Base-by-base conservation (phyloP, 2,113 vertebrate species). In the Lepisosteus oculatus region DNA sequence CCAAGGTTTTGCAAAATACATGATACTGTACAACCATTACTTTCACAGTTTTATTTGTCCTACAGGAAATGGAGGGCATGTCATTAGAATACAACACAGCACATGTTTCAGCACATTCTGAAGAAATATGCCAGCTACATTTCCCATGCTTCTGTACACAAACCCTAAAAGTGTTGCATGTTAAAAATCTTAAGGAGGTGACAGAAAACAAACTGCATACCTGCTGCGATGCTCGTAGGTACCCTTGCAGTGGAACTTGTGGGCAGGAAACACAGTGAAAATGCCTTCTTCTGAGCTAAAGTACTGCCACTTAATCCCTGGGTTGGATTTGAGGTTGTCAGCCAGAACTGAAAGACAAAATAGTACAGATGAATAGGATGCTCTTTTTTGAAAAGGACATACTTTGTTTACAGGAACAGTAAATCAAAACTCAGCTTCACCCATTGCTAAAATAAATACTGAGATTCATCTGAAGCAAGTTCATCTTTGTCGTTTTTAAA, bases 271-370 rank as follows among this genome's bases (percentile, higher is more conserved):
- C 64, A 99, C 94, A 0, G 97, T 99, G 83, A 99, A 99, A 84
- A 99, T 98, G 43, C 97, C 97, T 89, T 99, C 97, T 88, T 99
- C 97, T 0, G 97, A 98, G 87, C 97, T 99, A 91, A 99, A 99
- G 87, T 99, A 99, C 71, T 99, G 97, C 97, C 97, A 99, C 78
- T 99, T 99, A 77, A 99, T 98, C 2, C 97, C 97, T 0, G 97
- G 96, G 88, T 99, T 99, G 12, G 97, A 98, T 87, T 99, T 99
- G 82, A 99, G 93, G 87, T 99, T 99, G 85, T 99, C 97, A 68
- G 96, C 97, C 78, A 99, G 90, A 74, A 98, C 97, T 99, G 84
- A 0, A 74, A 3, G 61, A 74, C n/a, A 69, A 11, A 72, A 13
- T 29, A 29, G 2, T 1, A 29, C 29, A 29, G 29, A 29, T 29